phyloP scores from a whole-genome alignment of 2,888 invertebrate species.

The Heteromurus nitidus region DNA sequence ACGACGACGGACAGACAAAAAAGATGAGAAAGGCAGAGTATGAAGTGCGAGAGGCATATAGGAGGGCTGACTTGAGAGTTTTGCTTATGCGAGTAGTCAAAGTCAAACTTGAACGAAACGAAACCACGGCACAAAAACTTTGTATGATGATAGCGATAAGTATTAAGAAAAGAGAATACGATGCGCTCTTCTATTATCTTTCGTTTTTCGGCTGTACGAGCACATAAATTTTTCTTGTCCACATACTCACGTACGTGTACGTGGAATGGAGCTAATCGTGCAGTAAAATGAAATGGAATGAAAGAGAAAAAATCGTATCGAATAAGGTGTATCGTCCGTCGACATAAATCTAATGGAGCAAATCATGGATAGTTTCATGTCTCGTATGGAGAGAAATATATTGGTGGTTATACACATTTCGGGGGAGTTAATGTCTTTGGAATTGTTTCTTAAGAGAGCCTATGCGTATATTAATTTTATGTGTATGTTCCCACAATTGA shows the following conservation, averaged over 20 bases:
- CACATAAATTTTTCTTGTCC: background rate
- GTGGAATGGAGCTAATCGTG: constrained; percentile 45
- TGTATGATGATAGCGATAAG: background rate
- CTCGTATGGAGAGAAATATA: too few relatives aligned
- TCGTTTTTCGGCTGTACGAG: background rate
- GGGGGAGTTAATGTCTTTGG: constrained; percentile 63
- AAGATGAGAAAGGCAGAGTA: constrained; percentile 37
- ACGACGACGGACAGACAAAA: constrained; percentile 23
- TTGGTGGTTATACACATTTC: constrained; percentile 57
- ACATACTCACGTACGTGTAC: background rate
- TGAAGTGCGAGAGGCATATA: constrained; percentile 8
- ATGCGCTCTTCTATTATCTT: constrained; percentile 33
- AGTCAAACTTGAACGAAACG: constrained; percentile 13
- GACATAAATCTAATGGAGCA: constrained; percentile 3
- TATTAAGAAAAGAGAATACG: constrained; percentile 16
- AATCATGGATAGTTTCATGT: constrained; percentile 41
- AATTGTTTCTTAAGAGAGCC: constrained; percentile 64
- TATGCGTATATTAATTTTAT: too few relatives aligned
- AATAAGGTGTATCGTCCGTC: background rate
- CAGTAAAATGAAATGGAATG: constrained; percentile 29
- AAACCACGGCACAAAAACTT: background rate
- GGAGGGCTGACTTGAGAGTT: too few relatives aligned
- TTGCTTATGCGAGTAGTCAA: constrained; percentile 33
- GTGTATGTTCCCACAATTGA: too few relatives aligned
- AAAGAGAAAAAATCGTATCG: background rate